phyloP scores from a whole-genome alignment of 2,113 vertebrate genomes.

The Myiozetetes cayanensis region DNA sequence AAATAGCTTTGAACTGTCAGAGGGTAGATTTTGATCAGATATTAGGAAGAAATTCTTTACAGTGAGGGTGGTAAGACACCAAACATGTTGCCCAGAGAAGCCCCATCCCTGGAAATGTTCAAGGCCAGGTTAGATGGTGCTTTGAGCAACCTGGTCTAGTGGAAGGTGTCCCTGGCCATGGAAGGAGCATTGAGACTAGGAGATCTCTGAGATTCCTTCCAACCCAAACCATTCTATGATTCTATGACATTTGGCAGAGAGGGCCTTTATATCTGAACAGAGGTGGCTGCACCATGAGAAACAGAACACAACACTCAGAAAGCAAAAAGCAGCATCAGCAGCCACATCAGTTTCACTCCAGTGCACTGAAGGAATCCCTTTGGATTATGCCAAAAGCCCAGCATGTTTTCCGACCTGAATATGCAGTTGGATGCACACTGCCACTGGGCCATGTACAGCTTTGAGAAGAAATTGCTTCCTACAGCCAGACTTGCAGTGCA shows the following conservation, averaged over 20 bases:
- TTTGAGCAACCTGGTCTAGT: not conserved
- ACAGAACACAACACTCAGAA: not conserved
- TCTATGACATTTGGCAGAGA: not conserved
- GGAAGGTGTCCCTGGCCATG: not conserved
- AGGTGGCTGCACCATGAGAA: not conserved
- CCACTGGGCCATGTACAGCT: not conserved
- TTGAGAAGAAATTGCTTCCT: not conserved
- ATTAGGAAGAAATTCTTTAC: not conserved
- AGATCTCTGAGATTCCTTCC: not conserved
- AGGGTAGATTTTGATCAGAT: not conserved
- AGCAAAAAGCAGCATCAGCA: not conserved
- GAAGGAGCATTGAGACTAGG: not conserved
- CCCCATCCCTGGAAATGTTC: not conserved
- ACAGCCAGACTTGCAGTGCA: not conserved
- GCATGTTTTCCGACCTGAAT: not conserved
- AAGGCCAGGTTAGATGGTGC: not conserved
- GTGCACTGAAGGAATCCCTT: not conserved
- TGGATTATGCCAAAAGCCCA: not conserved
- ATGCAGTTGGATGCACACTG: not conserved
- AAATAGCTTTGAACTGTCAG: not conserved
- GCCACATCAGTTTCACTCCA: not conserved
- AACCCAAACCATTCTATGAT: not conserved
- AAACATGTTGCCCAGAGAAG: not conserved
- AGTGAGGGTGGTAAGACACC: not conserved
- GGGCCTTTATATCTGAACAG: not conserved